Base-by-base conservation (phyloP, 2,113 vertebrate species). In the Piprites chloris region DNA sequence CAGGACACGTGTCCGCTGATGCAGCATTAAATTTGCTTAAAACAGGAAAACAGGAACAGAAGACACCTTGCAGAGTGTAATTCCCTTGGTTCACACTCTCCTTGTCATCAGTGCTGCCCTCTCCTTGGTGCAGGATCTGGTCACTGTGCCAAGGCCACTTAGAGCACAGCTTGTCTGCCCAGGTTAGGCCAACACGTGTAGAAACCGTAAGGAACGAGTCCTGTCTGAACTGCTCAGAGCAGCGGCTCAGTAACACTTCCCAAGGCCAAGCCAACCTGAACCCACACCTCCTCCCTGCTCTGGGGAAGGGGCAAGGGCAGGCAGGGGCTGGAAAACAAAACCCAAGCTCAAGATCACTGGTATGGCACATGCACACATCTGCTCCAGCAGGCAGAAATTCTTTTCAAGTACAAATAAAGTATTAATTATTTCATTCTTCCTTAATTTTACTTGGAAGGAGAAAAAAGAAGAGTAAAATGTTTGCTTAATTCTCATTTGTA, bases 21-120 rank as follows among this genome's bases (percentile, higher is more conserved):
- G 14, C 71, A 80, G 95, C 95, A 55, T 1, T 35, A 95, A 89
- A 95, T 93, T 89, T 93, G 93, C 94, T 95, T 87, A 58, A 95
- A 94, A 89, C 24, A 53, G 61, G 65, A 86, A 95, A 93, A 89
- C 16, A 74, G 41, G 11, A 24, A 35, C 22, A 32, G 78, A 62
- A 74, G 76, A 46, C 68, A 89, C 86, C 71, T 90, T 89, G 83
- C 74, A 78, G 49, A 65, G 47, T 3, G 19, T 6, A 26, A 85
- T 14, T 87, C 69, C 89, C 84, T 47, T 7, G 73, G 14, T 73
- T 75, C 87, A 18, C 9, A 7, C 61, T 87, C 68, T 77, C 42
- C 9, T 14, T 22, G 71, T 11, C 42, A 59, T 50, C 82, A 93
- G 3, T 21, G 42, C 65, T n/a, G 49, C 75, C 63, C 77, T 86